Evolutionary conservation across 2,888 invertebrate genomes (phyloP), one percentile per base, ranked within the genome.

Genomic region (Drepana falcataria): DNA sequence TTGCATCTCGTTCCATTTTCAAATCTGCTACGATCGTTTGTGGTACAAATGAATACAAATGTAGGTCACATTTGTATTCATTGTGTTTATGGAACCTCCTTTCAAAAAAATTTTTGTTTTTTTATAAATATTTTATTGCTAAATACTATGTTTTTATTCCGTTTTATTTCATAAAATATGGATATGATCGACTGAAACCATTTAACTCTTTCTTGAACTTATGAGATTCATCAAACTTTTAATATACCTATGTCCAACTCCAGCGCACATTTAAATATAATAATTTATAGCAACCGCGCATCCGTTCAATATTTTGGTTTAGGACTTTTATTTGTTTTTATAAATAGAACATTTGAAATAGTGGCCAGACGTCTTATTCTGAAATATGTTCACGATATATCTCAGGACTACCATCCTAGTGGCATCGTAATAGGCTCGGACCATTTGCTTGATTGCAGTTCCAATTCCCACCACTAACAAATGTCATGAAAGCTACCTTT

Each of bases 1-100:
- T 85, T 84, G 77, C 77, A 63, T 66, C 65, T 69, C 72, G 76
- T 83, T 79, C 78, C 67, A 74, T 78, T 84, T 81, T 78, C 73
- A 72, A 81, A 79, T 77, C 71, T 71, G 64, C 58, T 61, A 59
- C 63, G 63, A 73, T 73, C 62, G 70, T 70, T 75, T 74, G 68
- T 65, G 61, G 66, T 59, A 60, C 61, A 58, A 63, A n/a, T n/a
- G n/a, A n/a, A n/a, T n/a, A n/a, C n/a, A n/a, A n/a, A n/a, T n/a
- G n/a, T n/a, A n/a, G n/a, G n/a, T n/a, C n/a, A 65, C 57, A 60
- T 66, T 71, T 69, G 61, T 65, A 69, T 65, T 62, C 63, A 64
- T 75, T 67, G 41, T 34, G 35, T 49, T 35, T 35, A 35, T 3
- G 9, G 21, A 9, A 35, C 35, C n/a, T 37, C 3, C n/a, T 21